Conservation (phyloP, 53 echinoderm and acorn worm genomes). For the Holothuria scabra region DNA sequence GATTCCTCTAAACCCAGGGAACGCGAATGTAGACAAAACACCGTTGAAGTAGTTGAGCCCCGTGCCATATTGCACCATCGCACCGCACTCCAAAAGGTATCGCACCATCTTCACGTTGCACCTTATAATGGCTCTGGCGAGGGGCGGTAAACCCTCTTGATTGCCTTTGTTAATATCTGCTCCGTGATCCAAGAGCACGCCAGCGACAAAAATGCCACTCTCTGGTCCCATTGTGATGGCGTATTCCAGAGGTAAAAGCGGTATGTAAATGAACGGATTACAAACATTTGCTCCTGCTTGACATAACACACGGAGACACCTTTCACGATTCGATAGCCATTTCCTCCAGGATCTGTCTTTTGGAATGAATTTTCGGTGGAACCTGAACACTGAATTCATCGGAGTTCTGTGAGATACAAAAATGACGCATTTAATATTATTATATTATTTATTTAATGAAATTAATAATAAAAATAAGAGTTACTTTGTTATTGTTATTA, state of each 20-base stretch:
- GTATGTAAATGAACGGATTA: background rate
- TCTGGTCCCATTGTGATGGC: slow-evolving; percentile 14
- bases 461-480: no score
- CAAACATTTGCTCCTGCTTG: slow-evolving; percentile 24
- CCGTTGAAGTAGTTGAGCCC: background rate
- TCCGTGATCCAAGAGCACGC: slow-evolving; percentile 28
- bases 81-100: slow-evolving; percentile 31
- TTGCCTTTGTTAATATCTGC: slow-evolving; percentile 29
- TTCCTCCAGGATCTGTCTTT: slow-evolving; percentile 34
- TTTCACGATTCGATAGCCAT: slow-evolving; percentile 40
- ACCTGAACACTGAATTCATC: slow-evolving; percentile 27
- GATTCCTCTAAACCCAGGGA: slow-evolving; percentile 22
- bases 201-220: slow-evolving; percentile 12
- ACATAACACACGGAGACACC: slow-evolving; percentile 35
- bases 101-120: slow-evolving; percentile 24
- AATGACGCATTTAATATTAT: no score
- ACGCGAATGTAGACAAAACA: slow-evolving; percentile 5
- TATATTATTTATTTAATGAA: no score
- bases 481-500: no score
- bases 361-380: slow-evolving; percentile 38
- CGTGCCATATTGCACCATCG: background rate
- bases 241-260: slow-evolving; percentile 39
- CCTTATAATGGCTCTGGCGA: slow-evolving; percentile 33
- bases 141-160: background rate
- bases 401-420: no score